These are phyloP conservation scores for Apamea monoglypha DNA, from an alignment of 2,888 invertebrate species.

Conservation along the genomic window DNA sequence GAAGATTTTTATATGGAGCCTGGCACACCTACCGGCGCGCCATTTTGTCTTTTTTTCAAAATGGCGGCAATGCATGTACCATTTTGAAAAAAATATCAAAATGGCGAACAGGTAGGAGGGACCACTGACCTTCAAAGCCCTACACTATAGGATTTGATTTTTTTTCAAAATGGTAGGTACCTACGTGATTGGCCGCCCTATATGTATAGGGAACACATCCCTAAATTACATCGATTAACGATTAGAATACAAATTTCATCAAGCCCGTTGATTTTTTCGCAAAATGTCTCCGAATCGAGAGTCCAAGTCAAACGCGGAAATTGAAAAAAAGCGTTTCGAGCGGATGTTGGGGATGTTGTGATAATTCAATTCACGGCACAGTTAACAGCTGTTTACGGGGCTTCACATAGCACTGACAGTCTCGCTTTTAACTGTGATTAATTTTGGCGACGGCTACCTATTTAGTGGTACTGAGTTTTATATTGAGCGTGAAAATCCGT, in stretches of 20 bases:
- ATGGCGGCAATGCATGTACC: background rate
- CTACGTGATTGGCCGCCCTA: too few species aligned
- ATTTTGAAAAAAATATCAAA: background rate
- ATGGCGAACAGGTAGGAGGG: too few species aligned
- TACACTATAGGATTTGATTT: too few species aligned
- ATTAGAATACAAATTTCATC: conserved; percentile 47
- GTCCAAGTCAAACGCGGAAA: conserved; percentile 69
- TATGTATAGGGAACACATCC: too few species aligned
- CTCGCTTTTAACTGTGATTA: conserved; percentile 62
- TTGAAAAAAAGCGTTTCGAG: conserved; percentile 70
- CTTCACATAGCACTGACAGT: conserved; percentile 59
- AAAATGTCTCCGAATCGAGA: conserved; percentile 51
- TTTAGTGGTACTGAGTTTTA: conserved; percentile 58
- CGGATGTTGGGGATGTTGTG: conserved; percentile 67
- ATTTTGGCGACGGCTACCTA: conserved; percentile 56
- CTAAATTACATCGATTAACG: conserved; percentile 32
- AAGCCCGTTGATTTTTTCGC: conserved; percentile 49
- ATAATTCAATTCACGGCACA: conserved; percentile 73
- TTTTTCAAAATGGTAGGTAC: background rate
- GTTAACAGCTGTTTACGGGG: conserved; percentile 71
- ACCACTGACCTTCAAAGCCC: too few species aligned
- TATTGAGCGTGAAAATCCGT: conserved; percentile 55
- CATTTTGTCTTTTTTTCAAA: background rate
- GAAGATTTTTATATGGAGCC: background rate
- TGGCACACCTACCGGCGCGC: background rate